Conservation (phyloP, 1,140 invertebrate genomes). For the Harpegnathos saltator region DNA sequence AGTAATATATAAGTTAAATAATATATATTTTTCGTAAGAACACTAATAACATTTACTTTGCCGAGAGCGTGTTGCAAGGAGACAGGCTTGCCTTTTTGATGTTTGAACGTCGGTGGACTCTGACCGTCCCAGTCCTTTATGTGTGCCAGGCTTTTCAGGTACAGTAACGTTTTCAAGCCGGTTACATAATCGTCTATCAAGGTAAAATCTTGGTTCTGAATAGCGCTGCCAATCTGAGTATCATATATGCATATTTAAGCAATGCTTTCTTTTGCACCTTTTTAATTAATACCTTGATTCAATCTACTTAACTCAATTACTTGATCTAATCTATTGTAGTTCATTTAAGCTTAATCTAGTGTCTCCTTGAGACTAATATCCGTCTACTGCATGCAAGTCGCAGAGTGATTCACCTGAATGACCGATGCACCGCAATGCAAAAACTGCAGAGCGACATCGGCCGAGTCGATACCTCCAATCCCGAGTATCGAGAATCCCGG, state of each 20-base stretch:
- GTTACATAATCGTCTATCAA: conserved; percentile 97
- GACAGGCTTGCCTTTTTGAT: conserved; percentile 96
- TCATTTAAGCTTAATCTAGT: too few relatives aligned
- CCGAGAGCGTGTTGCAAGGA: conserved; percentile 88
- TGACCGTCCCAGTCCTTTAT: conserved; percentile 95
- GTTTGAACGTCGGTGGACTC: conserved; percentile 94
- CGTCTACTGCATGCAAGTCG: too few relatives aligned
- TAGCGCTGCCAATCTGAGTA: conserved; percentile 94
- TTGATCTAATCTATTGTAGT: too few relatives aligned
- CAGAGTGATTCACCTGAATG: conserved; percentile 89
- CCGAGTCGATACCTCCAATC: conserved; percentile 98
- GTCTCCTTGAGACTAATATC: too few relatives aligned
- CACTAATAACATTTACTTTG: conserved; percentile 87
- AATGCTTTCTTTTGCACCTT: too few relatives aligned
- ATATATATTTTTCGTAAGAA: too few relatives aligned
- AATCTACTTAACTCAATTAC: too few relatives aligned
- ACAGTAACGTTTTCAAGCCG: conserved; percentile 96
- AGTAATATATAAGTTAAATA: too few relatives aligned
- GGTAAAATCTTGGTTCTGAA: conserved; percentile 99
- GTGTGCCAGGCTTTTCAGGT: conserved; percentile 90
- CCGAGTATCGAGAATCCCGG: conserved; percentile 97
- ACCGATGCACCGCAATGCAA: conserved; percentile 96
- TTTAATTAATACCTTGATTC: too few relatives aligned
- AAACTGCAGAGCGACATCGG: conserved; percentile 97
- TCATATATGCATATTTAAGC: not conserved